phyloP scores from a whole-genome alignment of 2,888 invertebrate genomes.

The Brenthis hecate region DNA sequence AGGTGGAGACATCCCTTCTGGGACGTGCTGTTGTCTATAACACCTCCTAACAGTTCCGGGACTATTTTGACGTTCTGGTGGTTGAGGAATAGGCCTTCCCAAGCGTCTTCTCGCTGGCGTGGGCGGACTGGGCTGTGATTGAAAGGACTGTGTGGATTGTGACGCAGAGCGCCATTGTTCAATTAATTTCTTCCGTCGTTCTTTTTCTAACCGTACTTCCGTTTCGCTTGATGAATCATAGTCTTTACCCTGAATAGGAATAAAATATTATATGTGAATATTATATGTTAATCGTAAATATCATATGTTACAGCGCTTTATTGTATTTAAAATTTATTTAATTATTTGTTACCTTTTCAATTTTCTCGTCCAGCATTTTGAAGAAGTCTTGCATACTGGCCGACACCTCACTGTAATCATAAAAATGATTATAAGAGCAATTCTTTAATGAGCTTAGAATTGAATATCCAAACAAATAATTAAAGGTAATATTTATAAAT shows the following conservation, averaged over 20 bases:
- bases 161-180: conserved; percentile 91
- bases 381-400: conserved; percentile 96
- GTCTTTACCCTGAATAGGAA: conserved; percentile 86
- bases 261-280: not conserved
- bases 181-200: conserved; percentile 85
- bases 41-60: conserved; percentile 64
- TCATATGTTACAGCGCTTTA: too few species aligned
- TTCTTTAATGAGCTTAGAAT: not conserved
- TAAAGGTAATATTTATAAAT: too few species aligned
- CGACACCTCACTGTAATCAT: conserved; percentile 90
- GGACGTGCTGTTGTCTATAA: conserved; percentile 64
- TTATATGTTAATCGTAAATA: too few species aligned
- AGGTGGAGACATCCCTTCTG: conserved; percentile 72
- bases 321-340: not conserved
- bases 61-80: conserved; percentile 69
- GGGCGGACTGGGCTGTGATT: conserved; percentile 65
- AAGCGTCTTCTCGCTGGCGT: conserved; percentile 67
- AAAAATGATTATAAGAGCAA: not conserved
- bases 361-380: conserved; percentile 95
- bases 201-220: conserved; percentile 86
- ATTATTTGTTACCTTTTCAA: conserved; percentile 86
- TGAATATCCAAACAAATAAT: too few species aligned
- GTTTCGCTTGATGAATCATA: conserved; percentile 90
- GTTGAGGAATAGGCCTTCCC: conserved; percentile 58
- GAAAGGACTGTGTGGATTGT: conserved; percentile 71